Base-by-base conservation (phyloP, 1,140 invertebrate genomes). In the Eurosta solidaginis region DNA sequence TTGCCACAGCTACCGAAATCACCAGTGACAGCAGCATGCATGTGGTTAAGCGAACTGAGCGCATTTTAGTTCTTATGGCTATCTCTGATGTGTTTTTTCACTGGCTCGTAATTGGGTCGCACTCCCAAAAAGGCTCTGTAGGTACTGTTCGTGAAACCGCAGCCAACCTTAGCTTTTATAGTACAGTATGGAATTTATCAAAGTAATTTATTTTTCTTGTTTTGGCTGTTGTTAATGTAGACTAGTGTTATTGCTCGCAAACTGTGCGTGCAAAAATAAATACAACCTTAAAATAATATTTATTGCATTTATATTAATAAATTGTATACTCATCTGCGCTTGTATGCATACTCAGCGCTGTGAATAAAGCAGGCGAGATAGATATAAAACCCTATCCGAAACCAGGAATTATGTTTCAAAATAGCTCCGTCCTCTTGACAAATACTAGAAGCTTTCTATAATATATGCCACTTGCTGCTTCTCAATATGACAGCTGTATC, bases 151-250 rank as follows among this genome's bases (percentile, higher is more conserved):
- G 33, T 20, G 4, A 7, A 20, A 14, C n/a, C 17, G 33, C 59
- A 68, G 33, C 59, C 59, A 42, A 40, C 5, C 59, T 40, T 10
- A 29, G 59, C 59, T 68, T 68, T 68, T 68, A 68, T 68, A 68
- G 59, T 22, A 40, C n/a, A 12, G 17, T 68, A 68, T 59, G 22
- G 40, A 68, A 68, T 40, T 3, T 9, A 25, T 25, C 36, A n/a
- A 14, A 5, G 0, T 33, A 20, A 29, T 17, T 54, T 40, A 0
- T 68, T 29, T 36, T 14, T 17, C 29, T 40, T 68, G 59, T n/a
- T 12, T 20, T 50, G 47, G 17, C 17, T 20, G 47, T 50, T 17
- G n/a, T n/a, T n/a, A n/a, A n/a, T n/a, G n/a, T n/a, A n/a, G n/a
- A n/a, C 5, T 5, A 20, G 50, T 47, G 45, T 47, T 22, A 9